Conservation (phyloP, 2,797 vertebrate genomes). For the Cirrhinus mrigala region DNA sequence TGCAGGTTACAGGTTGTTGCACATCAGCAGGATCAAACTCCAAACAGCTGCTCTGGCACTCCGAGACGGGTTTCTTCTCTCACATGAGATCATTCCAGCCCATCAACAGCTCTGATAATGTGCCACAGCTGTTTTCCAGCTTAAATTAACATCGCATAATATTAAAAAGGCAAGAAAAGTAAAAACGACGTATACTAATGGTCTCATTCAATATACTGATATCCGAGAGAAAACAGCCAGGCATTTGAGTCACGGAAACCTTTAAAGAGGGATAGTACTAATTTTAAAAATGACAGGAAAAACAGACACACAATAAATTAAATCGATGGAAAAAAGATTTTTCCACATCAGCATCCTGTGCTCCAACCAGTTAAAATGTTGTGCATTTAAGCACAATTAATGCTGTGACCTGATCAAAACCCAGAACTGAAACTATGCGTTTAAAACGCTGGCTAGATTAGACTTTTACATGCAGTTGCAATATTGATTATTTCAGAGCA, state of each 20-base stretch:
- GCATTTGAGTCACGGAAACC: neutral
- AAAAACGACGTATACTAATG: neutral
- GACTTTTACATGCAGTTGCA: neutral
- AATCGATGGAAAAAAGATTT: neutral
- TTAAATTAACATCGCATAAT: neutral
- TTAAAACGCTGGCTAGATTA: neutral
- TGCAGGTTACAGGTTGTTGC: neutral
- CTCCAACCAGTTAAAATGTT: neutral
- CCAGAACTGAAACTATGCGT: neutral
- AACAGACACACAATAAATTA: neutral
- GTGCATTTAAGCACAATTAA: neutral
- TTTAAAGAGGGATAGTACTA: neutral
- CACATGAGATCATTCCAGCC: slow-evolving; percentile 71
- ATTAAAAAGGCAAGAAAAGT: neutral
- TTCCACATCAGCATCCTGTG: neutral
- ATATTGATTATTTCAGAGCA: neutral
- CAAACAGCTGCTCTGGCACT: slow-evolving; percentile 25
- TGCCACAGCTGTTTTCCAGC: slow-evolving; percentile 61
- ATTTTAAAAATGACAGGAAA: neutral
- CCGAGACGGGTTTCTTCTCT: neutral
- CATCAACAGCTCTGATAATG: slow-evolving; percentile 65
- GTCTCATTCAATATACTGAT: neutral
- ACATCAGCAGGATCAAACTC: neutral
- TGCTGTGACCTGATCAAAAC: neutral
- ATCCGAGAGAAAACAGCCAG: neutral